Percentiles rank a stretch among this genome's conserved stretches.
These are phyloP conservation scores for Sycophila sp. DNA, from an alignment of 1,140 invertebrate species.

Conservation along the genomic window DNA sequence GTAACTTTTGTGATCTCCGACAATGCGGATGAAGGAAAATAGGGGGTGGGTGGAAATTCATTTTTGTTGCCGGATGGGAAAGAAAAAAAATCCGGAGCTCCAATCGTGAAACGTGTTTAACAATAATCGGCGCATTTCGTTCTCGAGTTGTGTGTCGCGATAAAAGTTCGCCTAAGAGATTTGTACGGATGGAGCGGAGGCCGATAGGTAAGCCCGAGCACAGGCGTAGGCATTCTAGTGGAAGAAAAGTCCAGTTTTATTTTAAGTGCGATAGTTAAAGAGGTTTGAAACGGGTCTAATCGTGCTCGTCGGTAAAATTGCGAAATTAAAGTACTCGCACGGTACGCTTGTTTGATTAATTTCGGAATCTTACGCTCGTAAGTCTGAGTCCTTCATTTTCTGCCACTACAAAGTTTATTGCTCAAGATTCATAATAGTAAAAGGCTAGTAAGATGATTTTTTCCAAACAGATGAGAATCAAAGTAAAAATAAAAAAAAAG, in stretches of 20 bases:
- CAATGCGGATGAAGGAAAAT: slow-evolving; percentile 1
- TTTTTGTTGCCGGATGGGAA: slow-evolving; percentile 25
- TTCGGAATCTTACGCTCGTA: not conserved
- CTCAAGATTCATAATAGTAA: not conserved
- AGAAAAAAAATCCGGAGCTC: not conserved
- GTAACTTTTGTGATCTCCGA: slow-evolving; percentile 15
- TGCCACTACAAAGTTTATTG: too few species aligned
- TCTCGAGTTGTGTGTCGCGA: slow-evolving; percentile 27
- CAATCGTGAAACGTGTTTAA: slow-evolving; percentile 3
- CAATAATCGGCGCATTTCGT: slow-evolving; percentile 28
- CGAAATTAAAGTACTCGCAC: not conserved
- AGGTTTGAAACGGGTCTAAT: too few species aligned
- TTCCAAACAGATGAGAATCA: too few species aligned
- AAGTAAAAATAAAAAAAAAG: not conserved
- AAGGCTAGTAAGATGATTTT: too few species aligned
- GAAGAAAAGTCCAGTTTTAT: too few species aligned
- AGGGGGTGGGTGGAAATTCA: slow-evolving; percentile 6
- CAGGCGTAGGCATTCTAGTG: too few species aligned
- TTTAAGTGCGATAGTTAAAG: not conserved
- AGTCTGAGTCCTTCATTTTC: too few species aligned
- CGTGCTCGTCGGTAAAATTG: not conserved
- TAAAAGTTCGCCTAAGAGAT: slow-evolving; percentile 26
- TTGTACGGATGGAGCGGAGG: slow-evolving; percentile 45
- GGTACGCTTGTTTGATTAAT: not conserved
- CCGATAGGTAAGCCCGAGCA: slow-evolving; percentile 42